Evolutionary conservation across 2,888 invertebrate species (phyloP), one percentile per base, ranked within the genome.

Genomic region (Nycteola revayana): DNA sequence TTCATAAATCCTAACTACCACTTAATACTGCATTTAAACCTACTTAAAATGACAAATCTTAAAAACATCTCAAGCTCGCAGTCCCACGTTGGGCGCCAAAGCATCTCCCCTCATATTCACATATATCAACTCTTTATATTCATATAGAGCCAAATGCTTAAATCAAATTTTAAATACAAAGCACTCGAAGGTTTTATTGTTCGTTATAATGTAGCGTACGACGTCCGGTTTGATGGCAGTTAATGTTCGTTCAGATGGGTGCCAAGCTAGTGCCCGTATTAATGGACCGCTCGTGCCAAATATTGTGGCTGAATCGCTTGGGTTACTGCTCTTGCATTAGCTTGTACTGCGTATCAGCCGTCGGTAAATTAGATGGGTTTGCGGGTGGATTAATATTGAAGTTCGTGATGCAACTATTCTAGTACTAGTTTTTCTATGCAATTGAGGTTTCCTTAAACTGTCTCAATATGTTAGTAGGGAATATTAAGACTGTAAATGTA

Each of bases 191-290:
- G 69, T 75, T 84, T 82, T 82, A 83, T 83, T 82, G 77, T 83
- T 62, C 66, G 73, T 82, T 82, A 79, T 84, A 83, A 82, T 75
- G 75, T 73, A 68, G 66, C 69, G 65, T 77, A 81, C 72, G 80
- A 82, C 84, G 78, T 84, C 84, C 81, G 84, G 74, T 80, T 75
- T 73, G 80, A 81, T 76, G 82, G 62, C 74, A 75, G 80, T 79
- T 82, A 83, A 82, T 80, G 83, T 75, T 64, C 63, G 66, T 63
- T 40, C 56, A 66, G 74, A 68, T 55, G 56, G 68, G 66, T 84
- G 85, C 85, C 86, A 86, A 79, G 21, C 21, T 21, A 21, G 71
- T 64, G 49, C 60, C 66, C 66, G 69, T 74, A 71, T 55, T 82
- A 85, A 85, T 84, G 75, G 73, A 59, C 41, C 45, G 46, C 50